phyloP scores from a whole-genome alignment of 2,888 invertebrate species.

The Mythimna vitellina region DNA sequence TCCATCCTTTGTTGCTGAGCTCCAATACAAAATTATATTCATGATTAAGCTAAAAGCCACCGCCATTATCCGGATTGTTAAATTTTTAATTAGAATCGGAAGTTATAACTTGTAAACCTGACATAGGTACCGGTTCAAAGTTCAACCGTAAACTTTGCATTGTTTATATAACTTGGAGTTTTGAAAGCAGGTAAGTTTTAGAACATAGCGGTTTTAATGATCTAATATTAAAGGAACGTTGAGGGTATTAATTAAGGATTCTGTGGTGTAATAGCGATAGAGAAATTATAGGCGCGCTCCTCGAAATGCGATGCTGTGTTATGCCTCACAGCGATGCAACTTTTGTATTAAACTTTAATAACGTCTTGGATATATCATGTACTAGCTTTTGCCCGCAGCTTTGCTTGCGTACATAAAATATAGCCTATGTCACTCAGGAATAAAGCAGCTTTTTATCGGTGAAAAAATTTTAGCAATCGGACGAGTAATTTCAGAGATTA shows the following conservation, averaged over 20 bases:
- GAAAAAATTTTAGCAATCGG: too few species aligned
- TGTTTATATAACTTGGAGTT: conserved; percentile 88
- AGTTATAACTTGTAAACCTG: conserved; percentile 85
- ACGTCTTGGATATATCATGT: conserved; percentile 46
- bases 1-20: conserved; percentile 41
- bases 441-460: too few species aligned
- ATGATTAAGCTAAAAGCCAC: conserved; percentile 73
- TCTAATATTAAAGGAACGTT: conserved; percentile 90
- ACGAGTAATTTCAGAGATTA: too few species aligned
- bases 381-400: too few species aligned
- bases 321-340: conserved; percentile 55
- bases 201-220: conserved; percentile 90
- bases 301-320: conserved; percentile 51
- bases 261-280: conserved; percentile 83
- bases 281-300: conserved; percentile 77
- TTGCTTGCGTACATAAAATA: too few species aligned
- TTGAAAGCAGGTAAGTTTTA: conserved; percentile 88
- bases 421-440: too few species aligned
- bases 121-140: conserved; percentile 86
- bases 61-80: conserved; percentile 81
- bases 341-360: conserved; percentile 65
- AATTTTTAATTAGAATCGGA: conserved; percentile 88
- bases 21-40: conserved; percentile 70
- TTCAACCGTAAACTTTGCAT: conserved; percentile 86
- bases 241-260: conserved; percentile 89